phyloP scores from a whole-genome alignment of 2,888 invertebrate genomes.

The Platycheirus rosarum region DNA sequence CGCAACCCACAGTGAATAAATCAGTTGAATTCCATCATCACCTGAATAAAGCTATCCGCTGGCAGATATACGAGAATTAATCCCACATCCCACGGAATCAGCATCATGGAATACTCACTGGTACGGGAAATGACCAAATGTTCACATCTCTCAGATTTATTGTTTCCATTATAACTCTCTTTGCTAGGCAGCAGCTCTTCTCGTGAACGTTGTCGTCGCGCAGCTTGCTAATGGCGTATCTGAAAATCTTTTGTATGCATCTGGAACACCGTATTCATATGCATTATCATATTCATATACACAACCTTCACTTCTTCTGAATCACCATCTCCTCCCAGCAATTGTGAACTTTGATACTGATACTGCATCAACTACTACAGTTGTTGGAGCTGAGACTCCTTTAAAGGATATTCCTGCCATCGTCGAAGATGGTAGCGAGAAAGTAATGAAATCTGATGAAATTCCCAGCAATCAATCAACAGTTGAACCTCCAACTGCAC shows the following conservation, averaged over 20 bases:
- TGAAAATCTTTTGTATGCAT: slow-evolving; percentile 35
- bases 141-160: slow-evolving; percentile 5
- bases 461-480: slow-evolving; percentile 47
- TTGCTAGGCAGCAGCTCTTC: slow-evolving; percentile 31
- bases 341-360: slow-evolving; percentile 20
- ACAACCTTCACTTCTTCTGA: slow-evolving; percentile 33
- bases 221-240: slow-evolving; percentile 27
- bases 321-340: slow-evolving; percentile 11
- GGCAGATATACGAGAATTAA: slow-evolving; percentile 10
- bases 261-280: slow-evolving; percentile 39
- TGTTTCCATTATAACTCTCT: slow-evolving; percentile 12
- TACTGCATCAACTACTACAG: background rate
- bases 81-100: slow-evolving; percentile 23
- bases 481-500: slow-evolving; percentile 31
- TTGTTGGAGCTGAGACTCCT: background rate
- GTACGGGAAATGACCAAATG: background rate
- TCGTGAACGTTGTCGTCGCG: slow-evolving; percentile 27
- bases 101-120: slow-evolving; percentile 3
- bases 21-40: slow-evolving; percentile 45
- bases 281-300: slow-evolving; percentile 59
- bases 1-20: slow-evolving; percentile 39
- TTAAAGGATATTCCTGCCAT: slow-evolving; percentile 21
- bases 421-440: background rate
- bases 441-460: slow-evolving; percentile 23
- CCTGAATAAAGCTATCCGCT: slow-evolving; percentile 14